These are phyloP conservation scores for Trogon melanurus DNA, from an alignment of 2,113 vertebrate genomes.

Conservation along the genomic window DNA sequence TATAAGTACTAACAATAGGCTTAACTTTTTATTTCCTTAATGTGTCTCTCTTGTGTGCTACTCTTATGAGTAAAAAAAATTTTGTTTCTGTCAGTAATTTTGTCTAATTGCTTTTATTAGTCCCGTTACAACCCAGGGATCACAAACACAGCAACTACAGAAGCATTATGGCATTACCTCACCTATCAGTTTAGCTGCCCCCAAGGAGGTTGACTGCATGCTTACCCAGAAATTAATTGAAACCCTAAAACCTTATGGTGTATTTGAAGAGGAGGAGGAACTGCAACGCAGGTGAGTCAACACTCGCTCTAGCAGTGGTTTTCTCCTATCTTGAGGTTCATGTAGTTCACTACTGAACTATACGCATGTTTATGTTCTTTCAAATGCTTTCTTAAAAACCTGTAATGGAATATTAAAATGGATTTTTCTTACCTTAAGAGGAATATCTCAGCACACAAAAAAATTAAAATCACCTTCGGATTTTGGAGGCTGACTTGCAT, in stretches of 20 bases:
- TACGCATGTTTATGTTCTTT: not conserved
- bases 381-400: not conserved
- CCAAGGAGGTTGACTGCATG: conserved; percentile 86
- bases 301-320: not conserved
- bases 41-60: not conserved
- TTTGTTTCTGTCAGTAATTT: conserved; percentile 58
- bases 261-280: conserved; percentile 89
- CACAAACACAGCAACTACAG: conserved; percentile 79
- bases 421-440: not conserved
- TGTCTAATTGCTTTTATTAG: conserved; percentile 76
- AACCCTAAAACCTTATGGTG: conserved; percentile 84
- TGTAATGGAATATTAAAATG: not conserved
- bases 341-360: not conserved
- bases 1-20: not conserved
- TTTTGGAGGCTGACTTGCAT: not conserved
- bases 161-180: conserved; percentile 91
- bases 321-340: not conserved
- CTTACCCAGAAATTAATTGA: conserved; percentile 87
- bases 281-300: conserved; percentile 84
- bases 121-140: conserved; percentile 84
- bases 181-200: conserved; percentile 87
- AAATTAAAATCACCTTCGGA: not conserved
- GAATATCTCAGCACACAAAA: not conserved
- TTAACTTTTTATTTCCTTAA: not conserved
- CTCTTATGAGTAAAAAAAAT: not conserved